Conservation (phyloP, 64 coral and sea anemone genomes). For the Porites lutea region DNA sequence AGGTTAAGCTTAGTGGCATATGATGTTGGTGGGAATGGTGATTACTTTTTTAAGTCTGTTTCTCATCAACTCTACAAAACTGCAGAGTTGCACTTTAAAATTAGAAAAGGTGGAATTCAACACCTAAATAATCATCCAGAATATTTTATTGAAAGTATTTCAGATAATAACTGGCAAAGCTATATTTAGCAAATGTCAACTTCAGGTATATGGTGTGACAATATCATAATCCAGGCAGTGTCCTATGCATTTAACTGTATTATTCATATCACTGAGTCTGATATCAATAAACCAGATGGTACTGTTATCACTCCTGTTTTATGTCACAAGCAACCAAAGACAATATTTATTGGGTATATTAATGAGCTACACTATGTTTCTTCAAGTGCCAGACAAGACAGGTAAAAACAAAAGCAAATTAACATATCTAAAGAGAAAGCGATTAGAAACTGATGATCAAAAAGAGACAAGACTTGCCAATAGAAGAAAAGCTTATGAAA, state of each 20-base stretch:
- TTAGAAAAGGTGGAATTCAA: neutral
- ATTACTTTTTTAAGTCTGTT: neutral
- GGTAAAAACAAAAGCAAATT: slow-evolving; percentile 1
- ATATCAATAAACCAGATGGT: slow-evolving; percentile 31
- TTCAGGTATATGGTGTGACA: slow-evolving; percentile 51
- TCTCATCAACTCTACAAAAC: neutral
- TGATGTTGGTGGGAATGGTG: no score
- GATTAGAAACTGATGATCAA: slow-evolving; percentile 1
- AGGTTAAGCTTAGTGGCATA: neutral
- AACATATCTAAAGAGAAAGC: slow-evolving; percentile 19
- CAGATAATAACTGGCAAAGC: slow-evolving; percentile 8
- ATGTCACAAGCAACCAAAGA: neutral
- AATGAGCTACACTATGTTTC: slow-evolving; percentile 48
- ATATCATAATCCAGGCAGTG: slow-evolving; percentile 43
- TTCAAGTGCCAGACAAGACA: neutral
- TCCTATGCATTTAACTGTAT: slow-evolving; percentile 28
- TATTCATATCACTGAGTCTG: slow-evolving; percentile 57
- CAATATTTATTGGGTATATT: slow-evolving; percentile 32
- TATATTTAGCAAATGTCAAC: slow-evolving; percentile 38
- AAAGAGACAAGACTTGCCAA: slow-evolving; percentile 15
- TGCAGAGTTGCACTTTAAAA: no score
- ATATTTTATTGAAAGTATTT: slow-evolving; percentile 33
- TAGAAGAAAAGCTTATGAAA: neutral
- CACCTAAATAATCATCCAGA: slow-evolving; percentile 24
- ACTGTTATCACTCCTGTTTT: slow-evolving; percentile 30